Percentiles rank a stretch among this genome's conserved stretches.
Evolutionary conservation across 2,888 invertebrate species (phyloP).

Genomic region (Drosophila infuscata): DNA sequence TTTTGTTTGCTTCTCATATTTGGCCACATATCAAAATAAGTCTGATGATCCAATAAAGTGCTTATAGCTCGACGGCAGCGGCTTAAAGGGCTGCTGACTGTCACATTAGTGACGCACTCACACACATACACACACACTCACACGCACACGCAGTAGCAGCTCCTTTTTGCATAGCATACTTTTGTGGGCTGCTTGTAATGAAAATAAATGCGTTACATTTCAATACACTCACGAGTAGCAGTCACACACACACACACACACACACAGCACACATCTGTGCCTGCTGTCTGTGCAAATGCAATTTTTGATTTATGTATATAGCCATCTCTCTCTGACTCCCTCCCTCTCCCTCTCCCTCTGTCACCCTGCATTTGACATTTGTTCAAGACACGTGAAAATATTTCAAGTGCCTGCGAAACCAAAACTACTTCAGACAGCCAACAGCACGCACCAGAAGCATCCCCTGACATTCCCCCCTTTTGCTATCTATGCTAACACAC

Average conservation of each 20-base stretch:
- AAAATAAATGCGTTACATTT: conserved; percentile 82
- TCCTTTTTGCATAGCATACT: conserved; percentile 72
- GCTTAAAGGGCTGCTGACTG: conserved; percentile 73
- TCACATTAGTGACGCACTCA: conserved; percentile 74
- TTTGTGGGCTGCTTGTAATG: conserved; percentile 70
- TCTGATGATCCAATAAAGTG: conserved; percentile 83
- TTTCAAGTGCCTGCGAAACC: conserved; percentile 73
- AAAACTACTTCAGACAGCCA: conserved; percentile 68
- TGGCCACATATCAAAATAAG: conserved; percentile 79
- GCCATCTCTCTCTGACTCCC: conserved; percentile 7
- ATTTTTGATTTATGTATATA: conserved; percentile 76
- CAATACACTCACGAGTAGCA: conserved; percentile 69
- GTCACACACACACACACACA: conserved; percentile 1
- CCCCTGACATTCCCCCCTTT: conserved; percentile 6
- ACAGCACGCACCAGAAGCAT: conserved; percentile 14
- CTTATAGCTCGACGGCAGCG: conserved; percentile 74
- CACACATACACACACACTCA: conserved; percentile 25
- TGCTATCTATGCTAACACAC: conserved; percentile 48
- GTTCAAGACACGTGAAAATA: conserved; percentile 83
- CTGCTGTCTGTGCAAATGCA: conserved; percentile 44
- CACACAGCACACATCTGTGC: conserved; percentile 18
- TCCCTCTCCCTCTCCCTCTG: conserved; percentile 1
- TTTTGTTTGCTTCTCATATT: conserved; percentile 42
- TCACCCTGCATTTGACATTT: conserved; percentile 77
- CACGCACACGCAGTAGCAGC: background rate